Conservation (phyloP, 1,140 invertebrate genomes). For the Hetaerina americana region DNA sequence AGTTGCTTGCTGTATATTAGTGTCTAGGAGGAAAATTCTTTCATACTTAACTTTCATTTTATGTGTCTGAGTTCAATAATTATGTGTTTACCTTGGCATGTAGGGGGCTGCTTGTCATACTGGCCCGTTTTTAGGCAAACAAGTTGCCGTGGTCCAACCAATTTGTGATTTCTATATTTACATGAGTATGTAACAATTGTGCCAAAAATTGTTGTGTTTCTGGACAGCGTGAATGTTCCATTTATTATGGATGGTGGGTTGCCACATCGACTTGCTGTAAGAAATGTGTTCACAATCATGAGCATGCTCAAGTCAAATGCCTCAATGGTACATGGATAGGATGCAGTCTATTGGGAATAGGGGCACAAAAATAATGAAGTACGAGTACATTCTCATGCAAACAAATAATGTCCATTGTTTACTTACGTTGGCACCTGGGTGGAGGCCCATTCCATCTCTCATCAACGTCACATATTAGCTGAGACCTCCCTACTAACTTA, state of each 20-base stretch:
- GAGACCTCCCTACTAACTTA: slow-evolving; percentile 64
- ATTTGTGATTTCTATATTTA: slow-evolving; percentile 43
- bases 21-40: too few relatives aligned
- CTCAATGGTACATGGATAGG: too few relatives aligned
- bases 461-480: slow-evolving; percentile 80
- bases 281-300: slow-evolving; percentile 14
- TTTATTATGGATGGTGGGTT: slow-evolving; percentile 56
- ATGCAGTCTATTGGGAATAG: too few relatives aligned
- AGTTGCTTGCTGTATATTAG: too few relatives aligned
- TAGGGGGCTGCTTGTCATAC: slow-evolving; percentile 62
- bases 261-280: slow-evolving; percentile 58
- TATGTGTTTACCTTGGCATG: slow-evolving; percentile 55
- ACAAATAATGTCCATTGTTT: too few relatives aligned
- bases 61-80: too few relatives aligned
- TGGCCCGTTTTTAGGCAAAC: slow-evolving; percentile 60
- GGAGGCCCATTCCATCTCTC: slow-evolving; percentile 89
- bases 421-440: slow-evolving; percentile 68
- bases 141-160: slow-evolving; percentile 53
- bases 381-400: too few relatives aligned
- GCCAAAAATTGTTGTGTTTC: slow-evolving; percentile 50
- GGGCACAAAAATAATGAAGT: too few relatives aligned
- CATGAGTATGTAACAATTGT: slow-evolving; percentile 64
- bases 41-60: too few relatives aligned
- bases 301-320: slow-evolving; percentile 7
- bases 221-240: slow-evolving; percentile 47